A percentile compares a stretch with the other conserved stretches of the same genome.
These are phyloP conservation scores for Xyliphius kryptos DNA, from an alignment of 2,113 vertebrate genomes.

Conservation along the genomic window DNA sequence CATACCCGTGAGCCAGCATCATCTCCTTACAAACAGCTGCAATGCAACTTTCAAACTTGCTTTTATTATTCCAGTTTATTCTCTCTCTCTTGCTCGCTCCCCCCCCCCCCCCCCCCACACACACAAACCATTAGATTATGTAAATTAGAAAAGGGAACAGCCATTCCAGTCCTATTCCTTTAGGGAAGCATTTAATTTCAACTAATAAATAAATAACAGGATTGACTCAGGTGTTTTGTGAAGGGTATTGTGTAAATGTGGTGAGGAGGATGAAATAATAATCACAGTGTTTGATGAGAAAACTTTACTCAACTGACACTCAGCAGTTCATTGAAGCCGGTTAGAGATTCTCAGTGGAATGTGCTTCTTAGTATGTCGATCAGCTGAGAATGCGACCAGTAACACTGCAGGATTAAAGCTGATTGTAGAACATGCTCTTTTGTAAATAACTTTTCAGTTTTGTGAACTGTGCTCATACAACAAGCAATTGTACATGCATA, in stretches of 20 bases:
- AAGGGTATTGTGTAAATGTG: conserved; percentile 65
- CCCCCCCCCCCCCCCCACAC: conserved; percentile 9
- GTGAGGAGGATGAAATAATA: conserved; percentile 61
- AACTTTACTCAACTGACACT: conserved; percentile 58
- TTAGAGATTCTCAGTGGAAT: conserved; percentile 27
- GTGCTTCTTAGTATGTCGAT: conserved; percentile 12
- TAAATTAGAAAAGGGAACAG: conserved; percentile 62
- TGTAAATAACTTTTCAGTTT: too few species aligned
- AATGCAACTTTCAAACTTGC: not conserved
- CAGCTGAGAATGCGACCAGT: conserved; percentile 8
- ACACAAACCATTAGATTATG: conserved; percentile 68
- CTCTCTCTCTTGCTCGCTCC: not conserved
- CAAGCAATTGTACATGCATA: too few species aligned
- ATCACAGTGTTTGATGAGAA: conserved; percentile 56
- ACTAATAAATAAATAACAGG: conserved; percentile 64
- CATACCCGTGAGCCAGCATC: conserved; percentile 27
- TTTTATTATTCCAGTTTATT: not conserved
- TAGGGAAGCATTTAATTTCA: conserved; percentile 69
- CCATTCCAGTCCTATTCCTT: conserved; percentile 64
- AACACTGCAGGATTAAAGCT: not conserved
- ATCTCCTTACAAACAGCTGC: conserved; percentile 32
- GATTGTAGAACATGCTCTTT: too few species aligned
- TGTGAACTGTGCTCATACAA: too few species aligned
- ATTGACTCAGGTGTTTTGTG: conserved; percentile 62
- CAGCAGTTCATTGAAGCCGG: conserved; percentile 62